Evolutionary conservation across 2,888 invertebrate species (phyloP).

Genomic region (Calliopum simillimum): DNA sequence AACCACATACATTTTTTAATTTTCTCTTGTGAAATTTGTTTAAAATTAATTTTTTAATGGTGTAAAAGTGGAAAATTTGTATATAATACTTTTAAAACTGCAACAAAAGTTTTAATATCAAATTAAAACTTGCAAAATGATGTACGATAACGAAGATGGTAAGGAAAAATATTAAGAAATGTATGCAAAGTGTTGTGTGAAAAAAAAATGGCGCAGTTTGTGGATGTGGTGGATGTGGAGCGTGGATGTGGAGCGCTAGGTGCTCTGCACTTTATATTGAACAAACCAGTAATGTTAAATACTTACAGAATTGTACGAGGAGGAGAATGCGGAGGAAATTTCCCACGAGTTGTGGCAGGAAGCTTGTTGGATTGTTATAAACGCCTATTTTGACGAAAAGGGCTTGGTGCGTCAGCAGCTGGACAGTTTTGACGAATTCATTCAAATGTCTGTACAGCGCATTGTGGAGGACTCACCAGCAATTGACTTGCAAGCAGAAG

Average conservation of each 20-base stretch:
- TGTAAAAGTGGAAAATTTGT: background rate
- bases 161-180: slow-evolving; percentile 37
- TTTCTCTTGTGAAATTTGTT: background rate
- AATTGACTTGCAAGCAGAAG: slow-evolving; percentile 97
- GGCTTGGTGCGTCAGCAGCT: slow-evolving; percentile 98
- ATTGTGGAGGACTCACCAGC: slow-evolving; percentile 99
- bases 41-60: background rate
- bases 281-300: slow-evolving; percentile 4
- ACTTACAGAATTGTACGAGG: slow-evolving; percentile 73
- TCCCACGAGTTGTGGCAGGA: slow-evolving; percentile 99
- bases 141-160: slow-evolving; percentile 67
- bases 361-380: slow-evolving; percentile 99
- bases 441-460: slow-evolving; percentile 98
- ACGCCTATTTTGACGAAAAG: slow-evolving; percentile 99
- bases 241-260: slow-evolving; percentile 34
- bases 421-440: slow-evolving; percentile 99
- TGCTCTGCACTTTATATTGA: slow-evolving; percentile 24
- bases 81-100: background rate
- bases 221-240: background rate
- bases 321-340: slow-evolving; percentile 94
- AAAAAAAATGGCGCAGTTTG: slow-evolving; percentile 52
- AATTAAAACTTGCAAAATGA: slow-evolving; percentile 48
- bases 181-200: slow-evolving; percentile 1
- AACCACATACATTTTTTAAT: too few relatives aligned
- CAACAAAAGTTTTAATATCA: background rate